A percentile compares a stretch with the other conserved stretches of the same genome.
phyloP scores from a whole-genome alignment of 2,888 invertebrate genomes.

The Gisinianus flammeolus region DNA sequence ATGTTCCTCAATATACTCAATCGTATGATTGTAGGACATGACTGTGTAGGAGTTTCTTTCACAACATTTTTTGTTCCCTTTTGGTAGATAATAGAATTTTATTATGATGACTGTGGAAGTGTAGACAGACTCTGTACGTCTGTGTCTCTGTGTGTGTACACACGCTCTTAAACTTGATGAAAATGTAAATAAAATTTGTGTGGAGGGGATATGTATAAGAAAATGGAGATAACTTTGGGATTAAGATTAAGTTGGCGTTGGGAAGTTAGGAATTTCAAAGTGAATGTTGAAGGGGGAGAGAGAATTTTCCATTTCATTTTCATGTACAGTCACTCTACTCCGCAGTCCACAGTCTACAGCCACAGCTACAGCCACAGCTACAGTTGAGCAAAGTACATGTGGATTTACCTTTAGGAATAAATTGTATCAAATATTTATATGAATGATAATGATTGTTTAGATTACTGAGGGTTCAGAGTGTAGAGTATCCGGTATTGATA shows the following conservation, averaged over 20 bases:
- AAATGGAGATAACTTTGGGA: background rate
- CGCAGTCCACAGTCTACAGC: too few relatives aligned
- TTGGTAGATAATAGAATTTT: background rate
- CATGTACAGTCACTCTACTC: background rate
- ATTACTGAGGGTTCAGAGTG: background rate
- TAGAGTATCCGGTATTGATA: background rate
- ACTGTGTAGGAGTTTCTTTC: background rate
- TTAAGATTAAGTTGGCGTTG: background rate
- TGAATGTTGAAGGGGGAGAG: too few relatives aligned
- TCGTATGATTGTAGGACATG: too few relatives aligned
- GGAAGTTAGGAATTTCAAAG: background rate
- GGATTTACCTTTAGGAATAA: background rate
- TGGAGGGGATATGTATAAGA: background rate
- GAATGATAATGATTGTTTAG: background rate
- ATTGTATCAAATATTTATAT: slow-evolving; percentile 14
- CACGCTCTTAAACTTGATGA: background rate
- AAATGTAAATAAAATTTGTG: background rate
- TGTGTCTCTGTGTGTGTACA: background rate
- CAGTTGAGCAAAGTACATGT: too few relatives aligned
- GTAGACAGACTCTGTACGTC: background rate
- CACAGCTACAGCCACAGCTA: too few relatives aligned
- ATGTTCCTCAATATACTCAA: too few relatives aligned
- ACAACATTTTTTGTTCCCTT: background rate
- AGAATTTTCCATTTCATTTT: background rate
- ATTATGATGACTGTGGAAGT: background rate